A percentile compares a stretch with the other conserved stretches of the same genome.
These are phyloP conservation scores for Drosophila seguyi DNA, from an alignment of 1,140 invertebrate species.

Conservation along the genomic window DNA sequence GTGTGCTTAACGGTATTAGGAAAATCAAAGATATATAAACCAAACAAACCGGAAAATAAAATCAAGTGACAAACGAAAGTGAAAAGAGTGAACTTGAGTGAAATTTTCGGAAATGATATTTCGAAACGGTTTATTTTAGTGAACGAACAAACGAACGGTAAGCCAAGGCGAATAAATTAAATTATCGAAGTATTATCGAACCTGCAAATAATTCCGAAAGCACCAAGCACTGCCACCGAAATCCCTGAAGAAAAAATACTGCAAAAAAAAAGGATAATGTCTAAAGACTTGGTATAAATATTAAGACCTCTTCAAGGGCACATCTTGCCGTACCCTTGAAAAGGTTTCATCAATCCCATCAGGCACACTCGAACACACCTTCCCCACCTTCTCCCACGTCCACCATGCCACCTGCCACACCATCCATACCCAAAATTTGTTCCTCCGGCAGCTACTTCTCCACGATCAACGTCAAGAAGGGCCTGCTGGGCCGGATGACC, in stretches of 20 bases:
- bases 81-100: conserved; percentile 23
- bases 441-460: conserved; percentile 73
- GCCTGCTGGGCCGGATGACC: conserved; percentile 81
- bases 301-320: not conserved
- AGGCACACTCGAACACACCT: conserved; percentile 35
- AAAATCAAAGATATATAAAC: conserved; percentile 60
- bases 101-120: conserved; percentile 2
- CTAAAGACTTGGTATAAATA: not conserved
- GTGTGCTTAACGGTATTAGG: conserved; percentile 66
- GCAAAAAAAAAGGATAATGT: not conserved
- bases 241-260: not conserved
- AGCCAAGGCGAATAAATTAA: conserved; percentile 51
- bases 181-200: too few relatives aligned
- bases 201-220: conserved; percentile 25
- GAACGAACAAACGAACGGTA: conserved; percentile 23
- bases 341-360: not conserved
- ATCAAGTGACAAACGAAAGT: conserved; percentile 61
- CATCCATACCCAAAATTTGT: not conserved
- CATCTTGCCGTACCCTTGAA: not conserved
- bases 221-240: conserved; percentile 32
- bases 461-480: conserved; percentile 82
- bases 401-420: conserved; percentile 1
- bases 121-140: conserved; percentile 8
- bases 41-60: conserved; percentile 53
- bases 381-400: not conserved